Evolutionary conservation across 1,140 invertebrate genomes (phyloP), one percentile per base, ranked within the genome.

Genomic region (Oncopodura yosiiana): DNA sequence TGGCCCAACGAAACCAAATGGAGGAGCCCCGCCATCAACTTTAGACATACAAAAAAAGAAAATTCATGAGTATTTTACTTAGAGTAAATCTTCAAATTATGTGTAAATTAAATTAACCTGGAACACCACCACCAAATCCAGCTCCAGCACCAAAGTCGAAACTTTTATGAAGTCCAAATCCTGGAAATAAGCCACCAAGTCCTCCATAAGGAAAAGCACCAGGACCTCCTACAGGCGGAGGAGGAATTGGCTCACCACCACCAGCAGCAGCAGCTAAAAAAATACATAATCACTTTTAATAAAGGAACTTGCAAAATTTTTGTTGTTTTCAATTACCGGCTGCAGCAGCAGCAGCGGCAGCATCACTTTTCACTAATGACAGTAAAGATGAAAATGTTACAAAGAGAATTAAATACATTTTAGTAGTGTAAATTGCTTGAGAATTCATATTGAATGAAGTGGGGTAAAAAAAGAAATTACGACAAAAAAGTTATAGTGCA

Each of bases 261-360:
- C 95, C 93, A 66, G 96, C 93, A 65, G 97, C 93, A 67, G 97
- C 93, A 4, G 85, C 82, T 11, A 93, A 93, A 14, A 97, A 89
- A 74, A 98, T n/a, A n/a, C n/a, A n/a, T n/a, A n/a, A n/a, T n/a
- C n/a, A n/a, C n/a, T n/a, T n/a, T n/a, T n/a, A n/a, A n/a, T n/a
- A n/a, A n/a, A n/a, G n/a, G n/a, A n/a, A n/a, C n/a, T n/a, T n/a
- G n/a, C n/a, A n/a, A n/a, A n/a, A n/a, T n/a, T n/a, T n/a, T n/a
- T n/a, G n/a, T n/a, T n/a, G n/a, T n/a, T n/a, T n/a, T n/a, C n/a
- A n/a, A n/a, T n/a, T n/a, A n/a, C n/a, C n/a, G n/a, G n/a, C n/a
- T n/a, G n/a, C n/a, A n/a, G n/a, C n/a, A n/a, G n/a, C n/a, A n/a
- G n/a, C n/a, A n/a, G n/a, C n/a, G n/a, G n/a, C n/a, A n/a, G n/a